A percentile compares a stretch with the other conserved stretches of the same genome.
Evolutionary conservation across 2,797 vertebrate genomes (phyloP).

Genomic region (Spea hammondii): DNA sequence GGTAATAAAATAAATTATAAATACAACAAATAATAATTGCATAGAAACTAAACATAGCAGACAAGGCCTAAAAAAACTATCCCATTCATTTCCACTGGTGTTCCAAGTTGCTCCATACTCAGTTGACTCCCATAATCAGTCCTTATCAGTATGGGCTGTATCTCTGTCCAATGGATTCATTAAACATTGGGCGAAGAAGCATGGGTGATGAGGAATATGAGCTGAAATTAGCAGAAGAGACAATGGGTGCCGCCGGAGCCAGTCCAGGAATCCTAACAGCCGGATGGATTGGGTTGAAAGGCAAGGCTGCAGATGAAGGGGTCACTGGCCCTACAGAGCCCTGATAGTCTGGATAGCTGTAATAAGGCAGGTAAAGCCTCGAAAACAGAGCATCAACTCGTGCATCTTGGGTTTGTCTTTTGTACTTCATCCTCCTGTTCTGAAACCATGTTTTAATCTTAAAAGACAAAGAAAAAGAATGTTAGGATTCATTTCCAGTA

Average conservation of each 20-base stretch:
- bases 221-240: conserved; percentile 29
- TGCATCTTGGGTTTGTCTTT: conserved; percentile 72
- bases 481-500: not conserved
- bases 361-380: conserved; percentile 45
- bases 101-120: no score
- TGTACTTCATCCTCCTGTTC: conserved; percentile 81
- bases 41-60: no score
- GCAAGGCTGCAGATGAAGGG: not conserved
- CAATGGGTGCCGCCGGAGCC: not conserved
- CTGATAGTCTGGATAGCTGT: conserved; percentile 11
- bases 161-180: not conserved
- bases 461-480: not conserved
- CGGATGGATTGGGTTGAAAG: conserved; percentile 15
- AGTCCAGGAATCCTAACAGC: not conserved
- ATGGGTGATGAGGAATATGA: conserved; percentile 34
- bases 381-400: conserved; percentile 61
- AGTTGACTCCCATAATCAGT: no score
- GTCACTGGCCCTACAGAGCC: not conserved
- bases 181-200: conserved; percentile 5
- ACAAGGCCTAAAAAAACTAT: no score
- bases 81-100: no score
- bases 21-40: no score
- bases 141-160: conserved; percentile 17
- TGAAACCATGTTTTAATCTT: conserved; percentile 86
- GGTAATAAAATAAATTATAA: no score